phyloP scores from a whole-genome alignment of 2,888 invertebrate species.

The Rhagonycha lutea region DNA sequence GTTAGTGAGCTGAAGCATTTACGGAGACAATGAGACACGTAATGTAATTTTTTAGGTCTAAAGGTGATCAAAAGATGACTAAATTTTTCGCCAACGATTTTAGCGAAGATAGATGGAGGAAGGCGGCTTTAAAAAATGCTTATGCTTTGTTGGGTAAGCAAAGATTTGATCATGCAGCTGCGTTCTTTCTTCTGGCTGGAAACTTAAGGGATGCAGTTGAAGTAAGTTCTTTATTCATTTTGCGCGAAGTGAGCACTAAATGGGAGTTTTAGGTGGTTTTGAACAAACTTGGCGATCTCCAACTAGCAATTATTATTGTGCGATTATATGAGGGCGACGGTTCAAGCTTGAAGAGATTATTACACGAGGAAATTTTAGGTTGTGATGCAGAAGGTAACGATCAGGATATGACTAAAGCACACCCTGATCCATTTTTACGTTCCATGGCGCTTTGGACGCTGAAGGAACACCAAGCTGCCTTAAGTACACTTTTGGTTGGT shows the following conservation, averaged over 20 bases:
- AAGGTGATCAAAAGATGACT: conserved; percentile 90
- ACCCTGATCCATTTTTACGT: conserved; percentile 95
- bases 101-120: conserved; percentile 89
- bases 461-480: conserved; percentile 85
- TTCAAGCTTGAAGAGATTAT: conserved; percentile 72
- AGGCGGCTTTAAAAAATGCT: conserved; percentile 97
- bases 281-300: conserved; percentile 91
- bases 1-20: conserved; percentile 29
- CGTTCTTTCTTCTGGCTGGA: conserved; percentile 95
- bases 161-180: conserved; percentile 96
- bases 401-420: conserved; percentile 72
- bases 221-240: conserved; percentile 55
- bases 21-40: neutral
- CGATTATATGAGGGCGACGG: conserved; percentile 86
- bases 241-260: neutral
- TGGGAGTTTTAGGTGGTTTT: conserved; percentile 69
- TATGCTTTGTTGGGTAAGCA: conserved; percentile 93
- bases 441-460: conserved; percentile 98
- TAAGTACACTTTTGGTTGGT: conserved; percentile 80
- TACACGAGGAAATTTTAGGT: conserved; percentile 80
- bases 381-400: conserved; percentile 70
- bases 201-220: conserved; percentile 94
- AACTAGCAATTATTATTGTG: conserved; percentile 92
- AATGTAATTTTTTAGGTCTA: conserved; percentile 62
- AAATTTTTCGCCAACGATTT: conserved; percentile 96